Evolutionary conservation across 1,140 invertebrate species (phyloP), one percentile per base, ranked within the genome.

Genomic region (Cotesia vestalis): DNA sequence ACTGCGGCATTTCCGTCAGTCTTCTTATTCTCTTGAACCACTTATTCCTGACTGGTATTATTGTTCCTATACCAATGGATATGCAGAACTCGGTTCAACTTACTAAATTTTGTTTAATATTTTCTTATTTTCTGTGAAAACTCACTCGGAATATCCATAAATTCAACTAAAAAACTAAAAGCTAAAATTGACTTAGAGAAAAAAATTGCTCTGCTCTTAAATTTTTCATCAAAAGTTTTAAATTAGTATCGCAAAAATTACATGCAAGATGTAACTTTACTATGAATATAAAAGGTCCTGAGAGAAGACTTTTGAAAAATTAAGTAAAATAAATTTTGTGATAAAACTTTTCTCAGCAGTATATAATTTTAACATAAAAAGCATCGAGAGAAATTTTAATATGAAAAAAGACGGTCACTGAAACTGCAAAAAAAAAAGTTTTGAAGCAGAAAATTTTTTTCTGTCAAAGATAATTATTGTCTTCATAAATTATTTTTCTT

Each of bases 1-100:
- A 66, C 14, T 9, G 53, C 14, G 35, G 51, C 66, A 55, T 64
- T 38, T 64, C 62, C 66, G 40, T 67, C 17, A 55, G 27, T 38
- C 14, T 11, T 36, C 17, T 63, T 40, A 1, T 38, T 59, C 14
- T 52, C 36, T 38, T 55, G 20, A 40, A 9, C 9, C 36, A 40
- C 38, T 72, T 34, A 14, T 53, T 64, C 11, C 12, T 27, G 2
- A 20, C 34, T 66, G 14, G 27, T 2, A 27, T 27, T 27, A 27
- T 27, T 27, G 27, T 27, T 27, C 27, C 20, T 35, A 35, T 12
- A 2, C 0, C 17, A 55, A 12, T 5, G 27, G 57, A 59, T 20
- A 62, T 6, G 20, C 53, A n/a, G 0, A 17, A 57, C 5, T 46
- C 6, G 11, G 40, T 46, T 46, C 6, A 46, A 46, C 2, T 46